Evolutionary conservation across 2,113 vertebrate genomes (phyloP), one percentile per base, ranked within the genome.

Genomic region (Mesitornis unicolor): DNA sequence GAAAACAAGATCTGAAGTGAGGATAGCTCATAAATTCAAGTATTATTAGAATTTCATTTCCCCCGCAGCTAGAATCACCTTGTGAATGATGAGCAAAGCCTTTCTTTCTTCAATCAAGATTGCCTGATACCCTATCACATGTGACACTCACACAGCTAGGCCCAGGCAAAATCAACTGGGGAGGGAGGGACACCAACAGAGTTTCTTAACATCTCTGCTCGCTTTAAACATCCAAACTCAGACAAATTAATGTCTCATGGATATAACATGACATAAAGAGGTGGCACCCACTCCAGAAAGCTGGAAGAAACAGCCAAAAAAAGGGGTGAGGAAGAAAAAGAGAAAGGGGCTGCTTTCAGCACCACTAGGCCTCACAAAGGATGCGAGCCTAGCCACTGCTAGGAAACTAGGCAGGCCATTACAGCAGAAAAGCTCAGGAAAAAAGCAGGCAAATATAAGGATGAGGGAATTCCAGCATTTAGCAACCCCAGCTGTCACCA

Each of bases 31-130:
- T 84, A 89, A 95, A 75, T 63, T 89, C 45, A 76, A 78, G 38
- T 47, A 87, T 29, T 84, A 38, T 67, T 24, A 81, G 56, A 60
- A 78, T 84, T 88, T 91, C 28, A 48, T 84, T 71, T 84, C 86
- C 61, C 47, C 31, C 68, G 61, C 67, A 67, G 50, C 33, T 83
- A 82, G 71, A 88, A 96, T 48, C 57, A 40, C 67, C 71, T 83
- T 0, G 0, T 47, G 43, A 89, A 94, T 40, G 38, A 92, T 1
- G 19, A 86, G 83, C 54, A 78, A 96, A 96, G 38, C 28, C 50
- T 17, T n/a, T 10, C 93, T 84, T 92, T 96, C 81, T 95, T 94
- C 84, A 80, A 21, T 94, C 86, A 82, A 89, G 88, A 93, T 82
- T 87, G 71, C 51, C 69, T 67, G 90, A 90, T 67, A 91, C 24